Conservation (phyloP, 1,140 invertebrate species). For the Nixonia krombeini region DNA sequence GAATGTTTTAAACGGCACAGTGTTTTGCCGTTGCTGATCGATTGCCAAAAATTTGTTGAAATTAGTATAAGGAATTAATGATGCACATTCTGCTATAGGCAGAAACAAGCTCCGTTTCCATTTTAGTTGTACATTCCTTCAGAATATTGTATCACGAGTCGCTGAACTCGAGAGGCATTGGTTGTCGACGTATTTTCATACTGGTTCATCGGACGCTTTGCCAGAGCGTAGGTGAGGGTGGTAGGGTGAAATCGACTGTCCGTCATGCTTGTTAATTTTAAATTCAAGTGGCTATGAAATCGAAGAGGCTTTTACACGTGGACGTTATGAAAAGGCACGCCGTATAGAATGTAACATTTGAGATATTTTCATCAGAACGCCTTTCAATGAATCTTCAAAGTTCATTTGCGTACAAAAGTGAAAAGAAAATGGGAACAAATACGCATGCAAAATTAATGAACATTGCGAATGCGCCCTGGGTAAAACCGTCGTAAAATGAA, state of each 20-base stretch:
- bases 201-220: slow-evolving; percentile 15
- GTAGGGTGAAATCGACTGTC: slow-evolving; percentile 11
- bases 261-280: slow-evolving; percentile 14
- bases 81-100: too few species aligned
- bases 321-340: slow-evolving; percentile 1
- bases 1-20: too few species aligned
- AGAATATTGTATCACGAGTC: slow-evolving; percentile 10
- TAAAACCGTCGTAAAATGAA: too few species aligned
- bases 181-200: slow-evolving; percentile 14
- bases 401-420: too few species aligned
- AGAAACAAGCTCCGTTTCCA: background rate
- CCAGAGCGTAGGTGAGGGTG: slow-evolving; percentile 6
- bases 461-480: too few species aligned
- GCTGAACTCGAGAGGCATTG: slow-evolving; percentile 3
- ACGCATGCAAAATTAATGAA: too few species aligned
- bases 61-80: slow-evolving; percentile 1
- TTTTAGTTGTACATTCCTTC: slow-evolving; percentile 14
- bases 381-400: background rate
- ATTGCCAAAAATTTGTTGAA: too few species aligned
- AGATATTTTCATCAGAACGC: too few species aligned
- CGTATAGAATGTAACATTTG: too few species aligned
- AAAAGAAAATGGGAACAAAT: too few species aligned
- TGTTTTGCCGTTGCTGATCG: too few species aligned
- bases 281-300: background rate
- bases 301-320: slow-evolving; percentile 7